A percentile compares a stretch with the other conserved stretches of the same genome.
Evolutionary conservation across 2,888 invertebrate genomes (phyloP).

Genomic region (Drosophila mayaguana): DNA sequence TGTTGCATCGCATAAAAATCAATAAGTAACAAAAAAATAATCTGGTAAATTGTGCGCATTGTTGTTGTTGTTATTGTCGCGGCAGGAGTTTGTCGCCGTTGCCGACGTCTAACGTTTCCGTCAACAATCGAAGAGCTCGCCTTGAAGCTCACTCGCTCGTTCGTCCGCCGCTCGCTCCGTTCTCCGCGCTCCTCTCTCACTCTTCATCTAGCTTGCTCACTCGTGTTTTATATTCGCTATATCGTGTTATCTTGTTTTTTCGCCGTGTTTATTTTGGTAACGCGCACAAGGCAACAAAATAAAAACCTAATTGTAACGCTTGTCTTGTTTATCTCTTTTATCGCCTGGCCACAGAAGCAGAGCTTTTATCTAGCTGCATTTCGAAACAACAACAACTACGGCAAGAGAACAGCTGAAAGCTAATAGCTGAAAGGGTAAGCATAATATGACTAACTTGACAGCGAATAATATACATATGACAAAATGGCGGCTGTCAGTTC

Average conservation of each 20-base stretch:
- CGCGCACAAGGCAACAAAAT: slow-evolving; percentile 17
- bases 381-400: slow-evolving; percentile 41
- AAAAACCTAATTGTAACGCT: slow-evolving; percentile 22
- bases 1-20: slow-evolving; percentile 70
- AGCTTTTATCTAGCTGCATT: slow-evolving; percentile 51
- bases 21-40: slow-evolving; percentile 60
- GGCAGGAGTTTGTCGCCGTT: slow-evolving; percentile 53
- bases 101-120: slow-evolving; percentile 56
- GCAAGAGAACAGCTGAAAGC: slow-evolving; percentile 11
- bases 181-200: too few species aligned
- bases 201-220: slow-evolving; percentile 9
- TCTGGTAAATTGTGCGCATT: slow-evolving; percentile 44
- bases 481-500: slow-evolving; percentile 57
- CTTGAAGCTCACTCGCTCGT: slow-evolving; percentile 26
- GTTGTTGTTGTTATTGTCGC: slow-evolving; percentile 36
- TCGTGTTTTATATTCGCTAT: slow-evolving; percentile 16
- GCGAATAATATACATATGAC: slow-evolving; percentile 2
- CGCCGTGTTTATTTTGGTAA: slow-evolving; percentile 21
- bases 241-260: slow-evolving; percentile 31
- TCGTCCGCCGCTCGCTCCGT: neutral
- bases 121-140: slow-evolving; percentile 54
- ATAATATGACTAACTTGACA: slow-evolving; percentile 7
- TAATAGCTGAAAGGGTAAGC: slow-evolving; percentile 33
- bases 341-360: slow-evolving; percentile 37
- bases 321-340: slow-evolving; percentile 43